phyloP scores from a whole-genome alignment of 2,888 invertebrate species.

The Lacanobia wlatinum region DNA sequence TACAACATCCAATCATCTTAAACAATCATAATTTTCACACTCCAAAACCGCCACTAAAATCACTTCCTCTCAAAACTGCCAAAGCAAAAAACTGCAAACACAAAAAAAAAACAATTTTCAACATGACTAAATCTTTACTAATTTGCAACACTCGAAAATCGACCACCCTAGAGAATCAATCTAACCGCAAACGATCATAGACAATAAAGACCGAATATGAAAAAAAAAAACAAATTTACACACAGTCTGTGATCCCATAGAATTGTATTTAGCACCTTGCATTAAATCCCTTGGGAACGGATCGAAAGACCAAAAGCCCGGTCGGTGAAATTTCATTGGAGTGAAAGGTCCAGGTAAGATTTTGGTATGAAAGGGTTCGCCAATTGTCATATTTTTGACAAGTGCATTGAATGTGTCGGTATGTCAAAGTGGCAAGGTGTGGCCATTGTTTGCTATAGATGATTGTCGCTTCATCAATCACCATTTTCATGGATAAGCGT shows the following conservation, averaged over 20 bases:
- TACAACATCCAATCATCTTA: background rate
- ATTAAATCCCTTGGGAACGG: slow-evolving; percentile 66
- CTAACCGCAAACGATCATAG: slow-evolving; percentile 56
- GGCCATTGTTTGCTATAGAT: slow-evolving; percentile 9
- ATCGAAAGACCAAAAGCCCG: slow-evolving; percentile 4
- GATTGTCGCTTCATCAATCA: slow-evolving; percentile 32
- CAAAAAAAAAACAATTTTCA: slow-evolving; percentile 47
- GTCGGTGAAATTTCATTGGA: slow-evolving; percentile 57
- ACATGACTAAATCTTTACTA: slow-evolving; percentile 38
- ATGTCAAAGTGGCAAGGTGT: slow-evolving; percentile 49
- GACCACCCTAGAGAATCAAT: slow-evolving; percentile 56
- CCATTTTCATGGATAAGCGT: background rate
- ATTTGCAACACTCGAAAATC: slow-evolving; percentile 41
- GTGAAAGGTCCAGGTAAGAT: slow-evolving; percentile 70
- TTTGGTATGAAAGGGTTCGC: slow-evolving; percentile 56
- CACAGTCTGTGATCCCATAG: slow-evolving; percentile 47
- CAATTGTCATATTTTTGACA: slow-evolving; percentile 60
- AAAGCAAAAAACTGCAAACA: background rate
- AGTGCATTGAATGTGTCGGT: slow-evolving; percentile 41
- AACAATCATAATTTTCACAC: background rate
- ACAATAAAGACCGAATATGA: slow-evolving; percentile 38
- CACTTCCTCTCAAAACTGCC: slow-evolving; percentile 27
- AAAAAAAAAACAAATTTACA: slow-evolving; percentile 43
- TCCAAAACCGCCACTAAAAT: slow-evolving; percentile 12
- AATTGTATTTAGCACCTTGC: slow-evolving; percentile 72